These are phyloP conservation scores for Patella ulyssiponensis DNA, from an alignment of 2,888 invertebrate genomes.

Conservation along the genomic window DNA sequence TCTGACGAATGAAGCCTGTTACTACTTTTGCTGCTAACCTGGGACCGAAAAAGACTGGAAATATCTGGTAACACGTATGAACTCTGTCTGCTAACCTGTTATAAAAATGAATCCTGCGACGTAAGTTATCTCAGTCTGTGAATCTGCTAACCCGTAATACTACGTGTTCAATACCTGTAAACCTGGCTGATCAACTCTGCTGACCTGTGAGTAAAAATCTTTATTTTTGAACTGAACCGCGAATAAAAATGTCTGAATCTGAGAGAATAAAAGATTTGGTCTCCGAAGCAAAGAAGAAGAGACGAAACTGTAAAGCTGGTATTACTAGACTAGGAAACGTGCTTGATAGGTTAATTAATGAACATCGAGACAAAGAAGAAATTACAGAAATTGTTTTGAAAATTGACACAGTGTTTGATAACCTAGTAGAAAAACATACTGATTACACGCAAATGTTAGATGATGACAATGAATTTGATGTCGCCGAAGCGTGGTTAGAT, in stretches of 20 bases:
- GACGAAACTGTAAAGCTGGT: constrained; percentile 1
- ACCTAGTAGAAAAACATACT: not conserved
- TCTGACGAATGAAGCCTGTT: too few species aligned
- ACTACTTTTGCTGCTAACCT: too few species aligned
- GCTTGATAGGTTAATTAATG: not conserved
- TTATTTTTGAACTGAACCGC: not conserved
- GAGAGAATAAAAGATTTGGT: not conserved
- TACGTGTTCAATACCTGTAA: too few species aligned
- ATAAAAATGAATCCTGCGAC: too few species aligned
- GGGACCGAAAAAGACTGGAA: too few species aligned
- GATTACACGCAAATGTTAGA: not conserved
- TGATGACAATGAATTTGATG: not conserved
- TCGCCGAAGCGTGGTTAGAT: not conserved
- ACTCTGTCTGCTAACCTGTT: too few species aligned
- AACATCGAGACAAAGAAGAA: not conserved
- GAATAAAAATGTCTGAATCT: not conserved
- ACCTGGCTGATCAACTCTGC: too few species aligned
- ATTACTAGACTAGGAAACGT: constrained; percentile 1
- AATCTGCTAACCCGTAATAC: too few species aligned
- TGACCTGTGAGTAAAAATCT: too few species aligned
- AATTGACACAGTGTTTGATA: not conserved
- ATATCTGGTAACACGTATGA: too few species aligned
- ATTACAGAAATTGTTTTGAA: not conserved
- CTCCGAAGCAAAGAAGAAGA: constrained; percentile 2
- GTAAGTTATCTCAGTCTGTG: too few species aligned